phyloP scores from a whole-genome alignment of 2,797 vertebrate species.

The Tapirus indicus region DNA sequence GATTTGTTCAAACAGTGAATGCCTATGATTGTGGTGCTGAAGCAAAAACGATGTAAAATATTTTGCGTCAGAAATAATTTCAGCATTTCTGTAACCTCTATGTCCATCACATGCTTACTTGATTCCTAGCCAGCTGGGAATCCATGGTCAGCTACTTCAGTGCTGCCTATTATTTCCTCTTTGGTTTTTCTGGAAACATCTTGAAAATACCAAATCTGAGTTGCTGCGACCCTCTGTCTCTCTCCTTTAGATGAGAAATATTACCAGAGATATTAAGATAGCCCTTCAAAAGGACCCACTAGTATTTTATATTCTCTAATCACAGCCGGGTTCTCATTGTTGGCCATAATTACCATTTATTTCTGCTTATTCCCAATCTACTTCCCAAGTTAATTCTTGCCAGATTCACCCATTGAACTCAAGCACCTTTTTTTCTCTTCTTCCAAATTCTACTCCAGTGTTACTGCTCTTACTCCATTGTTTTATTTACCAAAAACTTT shows the following conservation, averaged over 20 bases:
- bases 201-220: background rate
- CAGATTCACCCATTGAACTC: background rate
- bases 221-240: background rate
- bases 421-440: background rate
- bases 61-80: constrained; percentile 12
- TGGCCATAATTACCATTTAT: background rate
- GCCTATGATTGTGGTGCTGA: background rate
- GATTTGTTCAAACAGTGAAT: background rate
- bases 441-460: background rate
- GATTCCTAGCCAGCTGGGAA: background rate
- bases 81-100: background rate
- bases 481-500: background rate
- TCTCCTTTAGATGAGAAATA: background rate
- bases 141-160: background rate
- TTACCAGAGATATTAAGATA: background rate
- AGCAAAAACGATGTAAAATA: background rate
- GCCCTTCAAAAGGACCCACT: background rate
- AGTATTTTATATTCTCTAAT: background rate
- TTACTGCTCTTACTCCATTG: background rate
- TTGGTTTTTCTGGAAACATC: background rate
- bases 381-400: background rate
- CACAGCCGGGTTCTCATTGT: background rate
- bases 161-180: background rate
- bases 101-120: background rate
- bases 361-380: background rate